Evolutionary conservation across 2,797 vertebrate species (phyloP).

Genomic region (Rhynchotus rufescens): DNA sequence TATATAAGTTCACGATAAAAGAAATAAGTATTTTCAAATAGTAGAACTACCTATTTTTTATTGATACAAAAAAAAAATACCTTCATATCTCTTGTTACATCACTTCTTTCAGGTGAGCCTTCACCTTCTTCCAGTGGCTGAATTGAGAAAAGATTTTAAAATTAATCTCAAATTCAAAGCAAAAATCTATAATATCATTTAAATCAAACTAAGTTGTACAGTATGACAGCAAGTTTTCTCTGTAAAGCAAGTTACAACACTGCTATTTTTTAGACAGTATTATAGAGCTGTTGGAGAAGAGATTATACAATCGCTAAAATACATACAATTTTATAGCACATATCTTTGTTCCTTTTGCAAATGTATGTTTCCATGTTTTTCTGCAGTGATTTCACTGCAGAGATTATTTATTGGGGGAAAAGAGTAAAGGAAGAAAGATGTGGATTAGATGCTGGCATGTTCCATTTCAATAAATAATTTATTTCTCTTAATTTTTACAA

Average conservation of each 20-base stretch:
- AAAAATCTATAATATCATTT: neutral
- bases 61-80: slow-evolving; percentile 41
- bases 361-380: neutral
- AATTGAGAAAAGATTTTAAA: neutral
- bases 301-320: neutral
- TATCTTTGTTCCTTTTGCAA: neutral
- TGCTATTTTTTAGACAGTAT: neutral
- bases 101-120: slow-evolving; percentile 28
- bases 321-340: neutral
- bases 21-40: neutral
- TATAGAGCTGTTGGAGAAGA: neutral
- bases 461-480: neutral
- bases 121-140: slow-evolving; percentile 75
- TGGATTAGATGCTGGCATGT: neutral
- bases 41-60: neutral
- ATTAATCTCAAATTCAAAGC: neutral
- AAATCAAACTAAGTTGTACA: neutral
- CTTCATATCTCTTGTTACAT: slow-evolving; percentile 75
- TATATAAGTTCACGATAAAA: neutral
- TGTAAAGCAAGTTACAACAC: neutral
- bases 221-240: neutral
- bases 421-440: neutral
- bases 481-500: neutral
- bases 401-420: neutral
- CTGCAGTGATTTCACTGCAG: neutral